These are phyloP conservation scores for Perizoma affinitatum DNA, from an alignment of 2,888 invertebrate genomes.

Conservation along the genomic window DNA sequence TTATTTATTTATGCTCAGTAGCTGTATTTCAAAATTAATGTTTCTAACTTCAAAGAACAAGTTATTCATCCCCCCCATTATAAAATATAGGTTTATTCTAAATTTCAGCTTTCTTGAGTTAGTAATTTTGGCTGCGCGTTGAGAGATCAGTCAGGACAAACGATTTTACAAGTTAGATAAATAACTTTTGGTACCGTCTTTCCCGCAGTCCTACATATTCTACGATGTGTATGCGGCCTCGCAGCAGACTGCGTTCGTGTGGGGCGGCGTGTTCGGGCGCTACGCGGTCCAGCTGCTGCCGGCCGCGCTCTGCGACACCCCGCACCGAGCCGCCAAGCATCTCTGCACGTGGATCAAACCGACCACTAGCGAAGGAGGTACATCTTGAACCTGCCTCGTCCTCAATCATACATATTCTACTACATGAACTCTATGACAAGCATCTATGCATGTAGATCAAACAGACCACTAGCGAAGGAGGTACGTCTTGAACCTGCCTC, in stretches of 20 bases:
- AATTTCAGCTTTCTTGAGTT: too few species aligned
- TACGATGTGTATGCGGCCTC: slow-evolving; percentile 93
- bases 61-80: too few species aligned
- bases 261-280: slow-evolving; percentile 92
- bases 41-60: too few species aligned
- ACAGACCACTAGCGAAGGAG: slow-evolving; percentile 9
- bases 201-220: slow-evolving; percentile 85
- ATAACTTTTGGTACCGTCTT: too few species aligned
- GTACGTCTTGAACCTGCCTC: neutral
- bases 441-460: slow-evolving; percentile 89
- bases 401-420: slow-evolving; percentile 88
- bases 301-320: slow-evolving; percentile 91
- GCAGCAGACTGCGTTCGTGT: slow-evolving; percentile 93
- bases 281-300: slow-evolving; percentile 88
- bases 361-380: slow-evolving; percentile 13
- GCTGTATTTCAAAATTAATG: too few species aligned
- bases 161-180: too few species aligned
- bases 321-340: slow-evolving; percentile 95
- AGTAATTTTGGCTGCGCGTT: too few species aligned
- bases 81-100: too few species aligned
- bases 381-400: neutral
- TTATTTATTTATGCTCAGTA: too few species aligned
- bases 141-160: too few species aligned
- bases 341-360: slow-evolving; percentile 85
- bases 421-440: slow-evolving; percentile 93